A percentile compares a stretch with the other conserved stretches of the same genome.
Conservation (phyloP, 92 coral and sea anemone species). For the Pocillopora grandis region DNA sequence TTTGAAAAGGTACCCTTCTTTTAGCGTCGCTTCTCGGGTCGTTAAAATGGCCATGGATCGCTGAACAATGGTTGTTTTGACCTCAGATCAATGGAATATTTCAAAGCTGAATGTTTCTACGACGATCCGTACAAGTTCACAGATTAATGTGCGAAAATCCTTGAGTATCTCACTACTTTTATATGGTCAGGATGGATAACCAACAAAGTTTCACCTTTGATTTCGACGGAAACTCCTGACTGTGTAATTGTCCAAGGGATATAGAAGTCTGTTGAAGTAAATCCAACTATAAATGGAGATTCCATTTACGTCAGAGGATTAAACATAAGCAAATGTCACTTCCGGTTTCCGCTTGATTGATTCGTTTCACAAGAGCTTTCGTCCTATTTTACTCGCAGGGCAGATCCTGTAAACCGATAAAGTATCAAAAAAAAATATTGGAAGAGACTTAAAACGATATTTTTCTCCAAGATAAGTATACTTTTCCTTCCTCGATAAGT, state of each 20-base stretch:
- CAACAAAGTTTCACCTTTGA: background rate
- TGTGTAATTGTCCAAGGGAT: background rate
- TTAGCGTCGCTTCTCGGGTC: conserved; percentile 68
- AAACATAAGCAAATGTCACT: background rate
- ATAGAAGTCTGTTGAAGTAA: background rate
- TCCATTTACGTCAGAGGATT: conserved; percentile 21
- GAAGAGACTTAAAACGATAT: background rate
- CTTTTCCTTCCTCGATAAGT: background rate
- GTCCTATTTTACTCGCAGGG: background rate
- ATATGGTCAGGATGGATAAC: background rate
- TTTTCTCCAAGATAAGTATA: background rate
- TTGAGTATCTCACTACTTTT: background rate
- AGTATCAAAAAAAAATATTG: background rate
- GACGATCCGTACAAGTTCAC: background rate
- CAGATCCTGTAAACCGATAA: background rate
- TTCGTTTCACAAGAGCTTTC: background rate
- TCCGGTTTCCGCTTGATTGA: conserved; percentile 10
- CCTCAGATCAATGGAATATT: background rate
- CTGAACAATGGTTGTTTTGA: conserved; percentile 12
- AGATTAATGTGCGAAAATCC: background rate
- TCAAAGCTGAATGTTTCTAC: background rate
- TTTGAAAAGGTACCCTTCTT: conserved; percentile 93
- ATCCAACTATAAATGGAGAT: conserved; percentile 27
- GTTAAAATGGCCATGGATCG: conserved; percentile 68
- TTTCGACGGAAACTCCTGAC: conserved; percentile 11